A percentile compares a stretch with the other conserved stretches of the same genome.
phyloP scores from a whole-genome alignment of 2,797 vertebrate species.

The Gymnopithys bicolor region DNA sequence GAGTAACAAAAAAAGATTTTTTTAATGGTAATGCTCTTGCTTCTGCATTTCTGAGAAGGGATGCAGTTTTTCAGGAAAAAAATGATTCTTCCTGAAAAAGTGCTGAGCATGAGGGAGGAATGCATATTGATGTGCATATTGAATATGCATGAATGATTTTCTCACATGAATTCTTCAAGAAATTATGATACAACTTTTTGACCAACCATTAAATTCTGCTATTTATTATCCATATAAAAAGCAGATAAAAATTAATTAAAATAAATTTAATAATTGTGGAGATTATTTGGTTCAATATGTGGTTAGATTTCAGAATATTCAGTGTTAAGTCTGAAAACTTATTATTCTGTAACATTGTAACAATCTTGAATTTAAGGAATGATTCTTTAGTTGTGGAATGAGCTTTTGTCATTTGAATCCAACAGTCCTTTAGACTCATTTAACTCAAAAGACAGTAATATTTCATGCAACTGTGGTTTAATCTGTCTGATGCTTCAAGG shows the following conservation, averaged over 20 bases:
- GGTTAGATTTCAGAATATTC: not conserved
- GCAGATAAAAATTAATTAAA: not conserved
- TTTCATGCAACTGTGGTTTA: not conserved
- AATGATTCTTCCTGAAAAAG: not conserved
- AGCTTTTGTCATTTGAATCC: not conserved
- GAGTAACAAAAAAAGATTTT: not conserved
- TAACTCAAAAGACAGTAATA: not conserved
- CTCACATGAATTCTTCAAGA: not conserved
- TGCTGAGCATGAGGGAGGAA: not conserved
- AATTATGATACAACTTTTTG: not conserved
- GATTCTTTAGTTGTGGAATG: not conserved
- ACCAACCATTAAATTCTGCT: not conserved
- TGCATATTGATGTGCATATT: not conserved
- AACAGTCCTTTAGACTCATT: not conserved
- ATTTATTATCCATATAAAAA: not conserved
- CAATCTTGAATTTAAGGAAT: not conserved
- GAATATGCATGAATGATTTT: not conserved
- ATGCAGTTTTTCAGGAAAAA: not conserved
- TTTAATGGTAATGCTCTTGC: not conserved
- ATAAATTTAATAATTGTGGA: not conserved
- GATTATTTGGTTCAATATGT: not conserved
- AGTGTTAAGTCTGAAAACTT: not conserved
- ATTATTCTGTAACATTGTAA: not conserved
- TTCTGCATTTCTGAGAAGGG: not conserved
- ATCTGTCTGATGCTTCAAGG: not conserved